These are phyloP conservation scores for Eptesicus fuscus DNA, from an alignment of 2,113 vertebrate species.

Conservation along the genomic window DNA sequence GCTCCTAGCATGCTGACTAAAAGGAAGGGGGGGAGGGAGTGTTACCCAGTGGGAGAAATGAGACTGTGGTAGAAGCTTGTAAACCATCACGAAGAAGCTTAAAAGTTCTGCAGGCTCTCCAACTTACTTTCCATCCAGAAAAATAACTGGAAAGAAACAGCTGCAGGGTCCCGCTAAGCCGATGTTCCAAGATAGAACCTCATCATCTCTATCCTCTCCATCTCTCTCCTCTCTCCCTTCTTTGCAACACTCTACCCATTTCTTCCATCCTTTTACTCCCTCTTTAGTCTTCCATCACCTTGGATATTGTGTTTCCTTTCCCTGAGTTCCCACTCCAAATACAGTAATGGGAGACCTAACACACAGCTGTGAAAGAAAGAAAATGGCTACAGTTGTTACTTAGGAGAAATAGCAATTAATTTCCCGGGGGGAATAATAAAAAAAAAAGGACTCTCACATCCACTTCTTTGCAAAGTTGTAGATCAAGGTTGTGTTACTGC, in stretches of 20 bases:
- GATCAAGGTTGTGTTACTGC: slow-evolving; percentile 66
- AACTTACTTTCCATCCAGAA: slow-evolving; percentile 67
- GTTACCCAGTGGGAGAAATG: slow-evolving; percentile 9
- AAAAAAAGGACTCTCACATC: slow-evolving; percentile 26
- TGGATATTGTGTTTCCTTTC: slow-evolving; percentile 40
- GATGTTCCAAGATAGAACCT: not conserved
- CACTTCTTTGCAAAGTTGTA: slow-evolving; percentile 64
- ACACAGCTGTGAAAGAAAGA: slow-evolving; percentile 28
- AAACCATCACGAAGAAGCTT: slow-evolving; percentile 61
- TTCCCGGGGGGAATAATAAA: slow-evolving; percentile 9
- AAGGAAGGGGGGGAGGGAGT: slow-evolving; percentile 29
- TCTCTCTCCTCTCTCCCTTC: not conserved
- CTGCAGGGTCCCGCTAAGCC: slow-evolving; percentile 52
- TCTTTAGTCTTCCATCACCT: not conserved
- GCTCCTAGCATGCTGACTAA: slow-evolving; percentile 62
- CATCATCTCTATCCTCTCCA: not conserved
- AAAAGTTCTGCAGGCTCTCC: slow-evolving; percentile 47
- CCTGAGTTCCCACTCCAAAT: slow-evolving; percentile 45
- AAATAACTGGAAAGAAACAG: slow-evolving; percentile 58
- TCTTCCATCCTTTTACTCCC: not conserved
- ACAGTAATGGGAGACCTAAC: slow-evolving; percentile 49
- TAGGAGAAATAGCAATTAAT: slow-evolving; percentile 32
- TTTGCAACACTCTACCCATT: not conserved
- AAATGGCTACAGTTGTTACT: not conserved
- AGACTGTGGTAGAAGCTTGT: slow-evolving; percentile 58